Evolutionary conservation across 2,888 invertebrate species (phyloP).

Genomic region (Lymantria monacha): DNA sequence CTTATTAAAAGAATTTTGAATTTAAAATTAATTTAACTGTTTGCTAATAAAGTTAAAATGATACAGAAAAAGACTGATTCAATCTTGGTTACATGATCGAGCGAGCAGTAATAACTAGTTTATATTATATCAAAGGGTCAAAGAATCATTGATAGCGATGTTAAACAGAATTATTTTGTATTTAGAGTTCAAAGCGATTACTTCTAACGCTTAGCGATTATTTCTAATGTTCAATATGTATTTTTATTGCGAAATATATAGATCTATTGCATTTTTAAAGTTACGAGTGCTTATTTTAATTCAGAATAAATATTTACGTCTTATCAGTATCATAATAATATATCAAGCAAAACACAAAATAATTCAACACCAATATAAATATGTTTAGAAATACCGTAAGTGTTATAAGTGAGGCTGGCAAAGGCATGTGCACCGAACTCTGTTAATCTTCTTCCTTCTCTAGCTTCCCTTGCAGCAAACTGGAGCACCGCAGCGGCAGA

Average conservation of each 20-base stretch:
- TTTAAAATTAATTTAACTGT: no score
- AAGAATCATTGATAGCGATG: constrained; percentile 27
- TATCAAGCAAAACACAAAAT: no score
- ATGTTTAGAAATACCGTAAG: constrained; percentile 53
- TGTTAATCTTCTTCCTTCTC: constrained; percentile 64
- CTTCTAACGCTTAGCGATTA: constrained; percentile 1
- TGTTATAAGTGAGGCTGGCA: constrained; percentile 69
- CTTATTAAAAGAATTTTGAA: no score
- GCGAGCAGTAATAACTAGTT: constrained; percentile 1
- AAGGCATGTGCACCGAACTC: constrained; percentile 75
- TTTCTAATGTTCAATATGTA: no score
- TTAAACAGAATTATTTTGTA: constrained; percentile 12
- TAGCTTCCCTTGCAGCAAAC: constrained; percentile 69
- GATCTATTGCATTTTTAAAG: no score
- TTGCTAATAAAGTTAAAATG: no score
- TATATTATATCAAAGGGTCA: constrained; percentile 20
- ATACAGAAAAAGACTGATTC: no score
- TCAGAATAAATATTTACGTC: no score
- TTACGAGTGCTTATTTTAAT: no score
- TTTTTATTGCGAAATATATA: no score
- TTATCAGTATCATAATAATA: no score
- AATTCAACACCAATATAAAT: no score
- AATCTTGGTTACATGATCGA: background rate
- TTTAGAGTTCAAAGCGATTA: constrained; percentile 14
- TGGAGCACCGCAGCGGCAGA: constrained; percentile 74